A percentile compares a stretch with the other conserved stretches of the same genome.
Conservation (phyloP, 1,140 invertebrate species). For the Sinella curviseta region DNA sequence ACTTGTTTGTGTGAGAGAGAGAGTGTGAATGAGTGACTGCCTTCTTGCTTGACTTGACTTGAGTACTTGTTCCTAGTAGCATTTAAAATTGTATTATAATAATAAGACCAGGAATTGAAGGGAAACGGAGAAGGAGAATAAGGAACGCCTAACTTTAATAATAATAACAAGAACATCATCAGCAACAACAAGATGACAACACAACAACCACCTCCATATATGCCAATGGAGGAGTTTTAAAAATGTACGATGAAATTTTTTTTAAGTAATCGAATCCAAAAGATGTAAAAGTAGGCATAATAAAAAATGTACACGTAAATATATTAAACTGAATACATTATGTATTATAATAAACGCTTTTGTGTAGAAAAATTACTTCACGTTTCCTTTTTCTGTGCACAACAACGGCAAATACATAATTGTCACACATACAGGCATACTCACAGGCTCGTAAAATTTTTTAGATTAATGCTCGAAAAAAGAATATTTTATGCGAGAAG, state of each 20-base stretch:
- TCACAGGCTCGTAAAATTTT: not conserved
- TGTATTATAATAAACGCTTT: not conserved
- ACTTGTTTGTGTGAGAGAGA: not conserved
- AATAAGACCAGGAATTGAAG: not conserved
- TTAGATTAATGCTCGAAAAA: not conserved
- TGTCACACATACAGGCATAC: not conserved
- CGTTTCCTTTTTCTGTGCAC: not conserved
- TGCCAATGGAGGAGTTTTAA: slow-evolving; percentile 3
- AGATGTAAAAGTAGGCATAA: not conserved
- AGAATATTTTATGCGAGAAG: slow-evolving; percentile 1
- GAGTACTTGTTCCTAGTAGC: slow-evolving; percentile 10
- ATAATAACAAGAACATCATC: slow-evolving; percentile 1
- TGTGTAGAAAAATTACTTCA: not conserved
- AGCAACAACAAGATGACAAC: not conserved
- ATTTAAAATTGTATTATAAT: slow-evolving; percentile 12
- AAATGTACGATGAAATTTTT: not conserved
- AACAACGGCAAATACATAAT: not conserved
- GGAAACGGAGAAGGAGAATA: not conserved
- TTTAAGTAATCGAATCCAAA: not conserved
- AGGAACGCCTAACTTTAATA: slow-evolving; percentile 12
- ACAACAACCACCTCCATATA: not conserved
- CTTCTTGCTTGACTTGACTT: slow-evolving; percentile 4
- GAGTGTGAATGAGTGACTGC: not conserved
- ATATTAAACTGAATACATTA: not conserved
- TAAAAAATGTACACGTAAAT: not conserved